phyloP scores from a whole-genome alignment of 2,113 vertebrate species.

The Takifugu flavidus region DNA sequence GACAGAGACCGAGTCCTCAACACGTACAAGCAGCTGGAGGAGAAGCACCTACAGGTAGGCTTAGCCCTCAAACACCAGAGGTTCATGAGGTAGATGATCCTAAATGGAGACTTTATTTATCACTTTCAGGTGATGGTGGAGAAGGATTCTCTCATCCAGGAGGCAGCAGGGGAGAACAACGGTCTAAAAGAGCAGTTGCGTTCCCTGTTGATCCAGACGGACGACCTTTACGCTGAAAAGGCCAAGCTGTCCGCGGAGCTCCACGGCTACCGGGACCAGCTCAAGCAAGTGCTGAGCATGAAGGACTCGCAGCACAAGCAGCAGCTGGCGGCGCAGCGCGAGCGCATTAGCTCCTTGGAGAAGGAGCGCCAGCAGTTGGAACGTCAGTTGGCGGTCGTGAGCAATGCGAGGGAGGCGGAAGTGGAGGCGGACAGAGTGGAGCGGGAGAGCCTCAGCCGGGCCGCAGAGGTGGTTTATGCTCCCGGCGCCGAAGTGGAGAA shows the following conservation, averaged over 20 bases:
- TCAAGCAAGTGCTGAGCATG: constrained; percentile 88
- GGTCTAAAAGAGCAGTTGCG: constrained; percentile 87
- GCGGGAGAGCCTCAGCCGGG: constrained; percentile 80
- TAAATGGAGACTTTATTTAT: neutral
- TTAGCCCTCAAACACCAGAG: no score
- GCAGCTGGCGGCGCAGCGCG: constrained; percentile 81
- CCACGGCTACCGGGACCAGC: constrained; percentile 84
- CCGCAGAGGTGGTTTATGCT: constrained; percentile 70
- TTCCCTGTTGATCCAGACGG: constrained; percentile 79
- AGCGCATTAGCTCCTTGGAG: constrained; percentile 78
- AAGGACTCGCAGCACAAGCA: constrained; percentile 93
- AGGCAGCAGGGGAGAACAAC: constrained; percentile 91
- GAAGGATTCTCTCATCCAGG: constrained; percentile 92
- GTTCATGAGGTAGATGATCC: neutral
- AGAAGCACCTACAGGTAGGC: constrained; percentile 80
- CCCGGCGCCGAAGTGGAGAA: constrained; percentile 79
- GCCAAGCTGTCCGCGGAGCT: constrained; percentile 88
- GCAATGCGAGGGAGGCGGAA: constrained; percentile 39
- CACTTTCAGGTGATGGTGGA: constrained; percentile 79
- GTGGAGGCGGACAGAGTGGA: constrained; percentile 78
- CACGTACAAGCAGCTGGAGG: constrained; percentile 89
- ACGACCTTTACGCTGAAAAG: constrained; percentile 91
- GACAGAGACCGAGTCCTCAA: constrained; percentile 85
- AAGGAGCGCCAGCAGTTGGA: constrained; percentile 68
- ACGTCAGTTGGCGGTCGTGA: constrained; percentile 35